Evolutionary conservation across 2,113 vertebrate species (phyloP).

Genomic region (Tyto alba): DNA sequence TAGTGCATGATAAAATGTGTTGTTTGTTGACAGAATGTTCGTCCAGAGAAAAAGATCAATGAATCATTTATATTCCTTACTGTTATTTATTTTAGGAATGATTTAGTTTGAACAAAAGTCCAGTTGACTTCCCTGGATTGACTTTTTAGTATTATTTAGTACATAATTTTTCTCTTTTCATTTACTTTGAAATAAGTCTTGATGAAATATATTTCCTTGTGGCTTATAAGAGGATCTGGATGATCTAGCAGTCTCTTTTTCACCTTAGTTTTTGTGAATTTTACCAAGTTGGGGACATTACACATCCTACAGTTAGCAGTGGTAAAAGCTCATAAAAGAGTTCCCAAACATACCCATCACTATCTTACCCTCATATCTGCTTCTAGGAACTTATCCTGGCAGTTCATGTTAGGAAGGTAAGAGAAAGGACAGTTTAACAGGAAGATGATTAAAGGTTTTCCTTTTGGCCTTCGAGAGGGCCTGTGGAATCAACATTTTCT

Average conservation of each 20-base stretch:
- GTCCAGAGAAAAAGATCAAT: neutral
- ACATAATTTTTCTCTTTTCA: neutral
- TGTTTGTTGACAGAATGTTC: neutral
- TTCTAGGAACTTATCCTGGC: neutral
- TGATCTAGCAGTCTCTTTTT: neutral
- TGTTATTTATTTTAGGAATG: neutral
- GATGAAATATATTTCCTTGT: neutral
- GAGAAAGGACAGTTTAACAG: neutral
- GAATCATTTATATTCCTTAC: neutral
- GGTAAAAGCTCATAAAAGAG: neutral
- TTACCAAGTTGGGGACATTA: neutral
- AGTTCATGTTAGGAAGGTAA: neutral
- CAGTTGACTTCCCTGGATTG: neutral
- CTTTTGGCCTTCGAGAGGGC: neutral
- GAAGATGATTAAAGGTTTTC: neutral
- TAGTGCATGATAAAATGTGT: neutral
- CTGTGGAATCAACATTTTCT: neutral
- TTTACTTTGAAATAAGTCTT: neutral
- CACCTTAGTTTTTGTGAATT: neutral
- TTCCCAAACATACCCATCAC: neutral
- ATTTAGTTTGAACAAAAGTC: neutral
- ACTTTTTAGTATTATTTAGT: neutral
- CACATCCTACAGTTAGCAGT: neutral
- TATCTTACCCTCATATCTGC: neutral
- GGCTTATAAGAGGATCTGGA: neutral